phyloP scores from a whole-genome alignment of 2,888 invertebrate genomes.

The Pollenia amentaria region DNA sequence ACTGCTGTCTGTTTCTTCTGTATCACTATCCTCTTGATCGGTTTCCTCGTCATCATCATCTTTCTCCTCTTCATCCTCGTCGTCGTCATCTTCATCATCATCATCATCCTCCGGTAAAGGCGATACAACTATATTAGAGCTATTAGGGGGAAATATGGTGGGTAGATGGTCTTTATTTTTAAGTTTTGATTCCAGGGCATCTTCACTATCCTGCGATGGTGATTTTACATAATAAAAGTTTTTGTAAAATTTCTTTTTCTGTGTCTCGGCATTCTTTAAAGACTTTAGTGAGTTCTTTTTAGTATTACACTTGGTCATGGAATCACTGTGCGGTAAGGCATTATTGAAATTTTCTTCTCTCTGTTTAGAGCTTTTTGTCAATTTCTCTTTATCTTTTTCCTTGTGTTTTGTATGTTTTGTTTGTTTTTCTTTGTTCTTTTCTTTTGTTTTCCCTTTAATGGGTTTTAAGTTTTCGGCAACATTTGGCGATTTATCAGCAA shows the following conservation, averaged over 20 bases:
- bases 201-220: slow-evolving; percentile 15
- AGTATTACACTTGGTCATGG: slow-evolving; percentile 60
- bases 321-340: slow-evolving; percentile 72
- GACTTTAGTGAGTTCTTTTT: slow-evolving; percentile 76
- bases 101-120: slow-evolving; percentile 70
- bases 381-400: slow-evolving; percentile 28
- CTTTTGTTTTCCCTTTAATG: slow-evolving; percentile 24
- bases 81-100: slow-evolving; percentile 47
- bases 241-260: slow-evolving; percentile 76
- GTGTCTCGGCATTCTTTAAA: slow-evolving; percentile 77
- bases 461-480: slow-evolving; percentile 8
- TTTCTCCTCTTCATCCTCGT: slow-evolving; percentile 61
- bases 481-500: slow-evolving; percentile 29
- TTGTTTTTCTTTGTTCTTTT: slow-evolving; percentile 32
- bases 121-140: slow-evolving; percentile 23
- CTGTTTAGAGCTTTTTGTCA: not conserved
- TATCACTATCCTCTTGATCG: slow-evolving; percentile 54
- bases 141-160: slow-evolving; percentile 56
- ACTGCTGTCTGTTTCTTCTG: slow-evolving; percentile 1
- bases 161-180: not conserved
- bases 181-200: not conserved
- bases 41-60: slow-evolving; percentile 70
- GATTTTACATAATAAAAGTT: slow-evolving; percentile 59
- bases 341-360: slow-evolving; percentile 17
- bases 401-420: slow-evolving; percentile 7